Evolutionary conservation across 2,113 vertebrate species (phyloP).

Genomic region (Ictalurus furcatus): DNA sequence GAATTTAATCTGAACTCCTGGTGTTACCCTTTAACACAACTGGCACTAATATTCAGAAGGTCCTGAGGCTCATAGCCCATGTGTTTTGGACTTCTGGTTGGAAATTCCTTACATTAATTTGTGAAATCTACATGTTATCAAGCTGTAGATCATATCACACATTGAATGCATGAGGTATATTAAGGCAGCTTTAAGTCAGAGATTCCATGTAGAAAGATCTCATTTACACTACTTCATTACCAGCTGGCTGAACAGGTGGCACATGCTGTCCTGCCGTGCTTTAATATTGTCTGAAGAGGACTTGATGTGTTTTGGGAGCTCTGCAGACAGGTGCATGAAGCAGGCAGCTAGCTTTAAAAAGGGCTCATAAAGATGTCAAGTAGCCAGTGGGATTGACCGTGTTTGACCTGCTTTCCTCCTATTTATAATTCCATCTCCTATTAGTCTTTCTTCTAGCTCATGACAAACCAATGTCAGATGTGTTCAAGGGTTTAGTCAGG

Average conservation of each 20-base stretch:
- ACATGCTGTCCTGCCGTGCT: background rate
- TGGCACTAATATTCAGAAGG: background rate
- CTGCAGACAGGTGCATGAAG: conserved; percentile 51
- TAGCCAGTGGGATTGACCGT: conserved; percentile 22
- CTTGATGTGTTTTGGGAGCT: conserved; percentile 40
- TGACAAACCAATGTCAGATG: conserved; percentile 20
- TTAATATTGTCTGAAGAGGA: conserved; percentile 44
- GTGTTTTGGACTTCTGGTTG: background rate
- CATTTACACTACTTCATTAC: conserved; percentile 21
- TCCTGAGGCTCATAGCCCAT: background rate
- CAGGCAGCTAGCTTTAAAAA: conserved; percentile 32
- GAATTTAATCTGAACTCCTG: background rate
- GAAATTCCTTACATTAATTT: background rate
- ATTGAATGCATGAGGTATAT: background rate
- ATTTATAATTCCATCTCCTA: conserved; percentile 39
- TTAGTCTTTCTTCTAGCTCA: background rate
- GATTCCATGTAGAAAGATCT: conserved; percentile 53
- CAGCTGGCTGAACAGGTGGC: conserved; percentile 59
- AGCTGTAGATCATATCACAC: background rate
- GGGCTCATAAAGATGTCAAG: conserved; percentile 50
- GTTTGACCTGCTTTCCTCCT: conserved; percentile 31
- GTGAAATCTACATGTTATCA: background rate
- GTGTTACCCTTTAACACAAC: background rate
- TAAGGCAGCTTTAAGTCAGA: background rate
- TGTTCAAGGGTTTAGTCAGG: background rate